These are phyloP conservation scores for Alectoris magna DNA, from an alignment of 2,797 vertebrate genomes.

Conservation along the genomic window DNA sequence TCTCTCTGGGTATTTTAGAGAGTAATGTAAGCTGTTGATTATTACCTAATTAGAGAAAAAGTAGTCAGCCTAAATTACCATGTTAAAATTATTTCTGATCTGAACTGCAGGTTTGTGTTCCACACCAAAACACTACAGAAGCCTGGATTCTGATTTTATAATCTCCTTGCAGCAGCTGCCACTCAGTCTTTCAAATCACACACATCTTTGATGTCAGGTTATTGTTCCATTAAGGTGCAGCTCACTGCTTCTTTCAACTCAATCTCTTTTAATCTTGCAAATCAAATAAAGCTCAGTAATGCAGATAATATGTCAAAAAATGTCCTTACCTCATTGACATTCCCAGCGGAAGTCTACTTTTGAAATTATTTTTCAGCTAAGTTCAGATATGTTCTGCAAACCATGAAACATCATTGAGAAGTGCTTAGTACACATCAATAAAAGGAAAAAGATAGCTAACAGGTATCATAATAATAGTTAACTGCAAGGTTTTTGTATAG, in stretches of 20 bases:
- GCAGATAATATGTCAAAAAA: slow-evolving; percentile 67
- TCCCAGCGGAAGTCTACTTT: slow-evolving; percentile 57
- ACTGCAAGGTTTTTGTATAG: slow-evolving; percentile 42
- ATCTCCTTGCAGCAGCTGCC: slow-evolving; percentile 47
- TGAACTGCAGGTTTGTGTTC: slow-evolving; percentile 5
- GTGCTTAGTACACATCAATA: slow-evolving; percentile 49
- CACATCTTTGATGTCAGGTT: slow-evolving; percentile 52
- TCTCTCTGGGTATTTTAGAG: not conserved
- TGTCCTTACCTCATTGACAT: slow-evolving; percentile 69
- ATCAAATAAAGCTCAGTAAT: slow-evolving; percentile 76
- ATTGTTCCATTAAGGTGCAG: slow-evolving; percentile 62
- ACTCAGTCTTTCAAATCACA: slow-evolving; percentile 51
- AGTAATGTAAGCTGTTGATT: not conserved
- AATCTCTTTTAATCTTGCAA: slow-evolving; percentile 71
- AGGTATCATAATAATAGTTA: slow-evolving; percentile 45
- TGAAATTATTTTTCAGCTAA: slow-evolving; percentile 74
- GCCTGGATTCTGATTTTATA: slow-evolving; percentile 39
- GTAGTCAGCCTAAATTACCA: not conserved
- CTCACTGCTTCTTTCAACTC: slow-evolving; percentile 55
- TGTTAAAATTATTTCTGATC: slow-evolving; percentile 1
- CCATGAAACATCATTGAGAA: slow-evolving; percentile 66
- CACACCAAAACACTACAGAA: not conserved
- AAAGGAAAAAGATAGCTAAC: slow-evolving; percentile 35
- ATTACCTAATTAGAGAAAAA: not conserved
- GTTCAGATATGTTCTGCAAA: slow-evolving; percentile 71